Percentiles rank a stretch among this genome's conserved stretches.
Conservation (phyloP, 1,140 invertebrate genomes). For the Scaptomyza pallida region DNA sequence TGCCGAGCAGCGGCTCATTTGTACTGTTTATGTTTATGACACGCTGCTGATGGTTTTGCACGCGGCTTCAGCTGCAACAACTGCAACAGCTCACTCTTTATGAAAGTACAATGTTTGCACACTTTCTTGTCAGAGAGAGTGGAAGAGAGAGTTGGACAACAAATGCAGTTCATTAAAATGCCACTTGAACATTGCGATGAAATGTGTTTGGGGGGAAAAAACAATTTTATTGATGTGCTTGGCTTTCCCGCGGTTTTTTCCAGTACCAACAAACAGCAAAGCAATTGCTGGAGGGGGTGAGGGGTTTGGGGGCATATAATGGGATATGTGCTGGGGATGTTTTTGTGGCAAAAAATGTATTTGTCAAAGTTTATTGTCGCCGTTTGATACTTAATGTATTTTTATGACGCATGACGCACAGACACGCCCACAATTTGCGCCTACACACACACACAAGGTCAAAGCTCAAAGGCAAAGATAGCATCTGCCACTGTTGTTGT, state of each 20-base stretch:
- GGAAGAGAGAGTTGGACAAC: slow-evolving; percentile 9
- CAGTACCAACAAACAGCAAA: too few relatives aligned
- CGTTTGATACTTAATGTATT: slow-evolving; percentile 76
- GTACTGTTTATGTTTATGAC: slow-evolving; percentile 62
- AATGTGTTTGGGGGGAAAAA: slow-evolving; percentile 13
- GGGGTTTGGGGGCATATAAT: background rate
- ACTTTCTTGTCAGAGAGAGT: too few relatives aligned
- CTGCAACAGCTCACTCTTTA: slow-evolving; percentile 32
- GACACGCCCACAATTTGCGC: slow-evolving; percentile 26
- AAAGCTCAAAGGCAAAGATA: slow-evolving; percentile 68
- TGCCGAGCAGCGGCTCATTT: slow-evolving; percentile 43
- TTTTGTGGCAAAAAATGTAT: slow-evolving; percentile 52
- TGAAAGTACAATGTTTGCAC: slow-evolving; percentile 48
- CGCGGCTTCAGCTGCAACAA: slow-evolving; percentile 1
- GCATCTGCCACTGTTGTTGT: slow-evolving; percentile 46
- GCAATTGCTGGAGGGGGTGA: too few relatives aligned
- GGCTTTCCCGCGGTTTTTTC: slow-evolving; percentile 3
- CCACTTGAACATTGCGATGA: slow-evolving; percentile 1
- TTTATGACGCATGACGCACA: slow-evolving; percentile 74
- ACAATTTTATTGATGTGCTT: slow-evolving; percentile 32
- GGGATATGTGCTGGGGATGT: background rate
- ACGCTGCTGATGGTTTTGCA: slow-evolving; percentile 11
- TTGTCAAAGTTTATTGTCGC: slow-evolving; percentile 77
- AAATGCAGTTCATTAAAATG: slow-evolving; percentile 60
- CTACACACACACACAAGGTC: slow-evolving; percentile 46